Base-by-base conservation (phyloP, 2,797 vertebrate species). In the Oryzias dopingdopingensis region DNA sequence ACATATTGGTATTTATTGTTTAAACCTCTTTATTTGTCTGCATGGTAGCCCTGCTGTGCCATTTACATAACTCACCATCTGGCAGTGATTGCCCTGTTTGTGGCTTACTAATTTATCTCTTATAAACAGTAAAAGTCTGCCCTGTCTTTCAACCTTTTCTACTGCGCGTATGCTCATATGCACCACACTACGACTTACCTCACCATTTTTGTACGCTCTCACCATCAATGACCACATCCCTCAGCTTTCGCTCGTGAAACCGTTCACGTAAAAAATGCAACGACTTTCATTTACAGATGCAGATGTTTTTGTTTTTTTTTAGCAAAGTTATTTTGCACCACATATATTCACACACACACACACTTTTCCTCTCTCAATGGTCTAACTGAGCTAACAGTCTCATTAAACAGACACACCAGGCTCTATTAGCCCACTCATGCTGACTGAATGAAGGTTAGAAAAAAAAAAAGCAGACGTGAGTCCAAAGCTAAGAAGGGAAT, bases 41-140 rank as follows among this genome's bases (percentile, higher is more conserved):
- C 68, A 64, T 73, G 56, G 65, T 75, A 76, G 72, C 73, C 49
- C 51, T 45, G 59, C 59, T 24, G 76, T 15, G 26, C 67, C 70
- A 61, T 80, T 75, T 85, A 65, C 74, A 76, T 58, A 65, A 57
- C 79, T 83, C 70, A 68, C 80, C 86, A 84, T 86, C 82, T 88
- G 88, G 87, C 77, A 79, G 56, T 24, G 40, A 65, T 77, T 80
- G 75, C 73, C 61, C 56, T 70, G 61, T 76, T 79, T 84, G 70
- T 61, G 82, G 80, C 75, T 72, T 67, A 74, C 71, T 37, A 82
- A 72, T 79, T 79, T 72, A 82, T 84, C 75, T 67, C 71, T 73
- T 80, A 72, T 58, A 65, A 75, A 82, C 62, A 75, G 81, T 83
- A 75, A 83, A 83, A 40, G 45, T 78, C 60, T 66, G 68, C 54